Evolutionary conservation across 2,113 vertebrate genomes (phyloP), one percentile per base, ranked within the genome.

Genomic region (Actenoides lindsayi): DNA sequence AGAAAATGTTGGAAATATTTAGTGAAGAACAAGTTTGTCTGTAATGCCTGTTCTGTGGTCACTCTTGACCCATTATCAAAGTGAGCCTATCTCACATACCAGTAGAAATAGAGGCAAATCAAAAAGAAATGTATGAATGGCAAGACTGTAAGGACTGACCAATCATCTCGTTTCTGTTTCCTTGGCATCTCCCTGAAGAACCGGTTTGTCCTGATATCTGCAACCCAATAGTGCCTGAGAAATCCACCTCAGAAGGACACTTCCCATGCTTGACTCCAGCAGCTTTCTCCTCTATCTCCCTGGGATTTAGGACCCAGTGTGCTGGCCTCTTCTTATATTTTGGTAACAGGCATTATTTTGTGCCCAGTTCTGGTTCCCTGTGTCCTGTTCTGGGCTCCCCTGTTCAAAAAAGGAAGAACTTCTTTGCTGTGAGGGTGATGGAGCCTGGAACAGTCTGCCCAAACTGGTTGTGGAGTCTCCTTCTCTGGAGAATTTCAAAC

Each of bases 181-280:
- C 37, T 67, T 91, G 30, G 65, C 5, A 78, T 19, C 5, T 3
- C 5, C 33, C 5, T 59, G 69, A 64, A 56, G 60, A 80, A 8
- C 1, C 46, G 51, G 3, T 3, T 0, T 16, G 5, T 48, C 11
- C 25, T 25, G 75, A 17, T 67, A 12, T 16, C 53, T 24, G 24
- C 44, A 16, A 74, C 9, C 5, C 39, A 60, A 30, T 41, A 41
- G 6, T 39, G 13, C 60, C 30, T 64, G 20, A 9, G 27, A 84
- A 25, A 54, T 71, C 28, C 67, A 42, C 23, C 31, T 59, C 30
- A 59, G 48, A 44, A 92, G 30, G 16, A 63, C 27, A 78, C 24
- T 41, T 91, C 17, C 10, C 37, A 16, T 30, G 20, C 15, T 10
- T 67, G 16, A 16, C 8, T 82, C 18, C 33, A 82, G 33, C 44